A percentile compares a stretch with the other conserved stretches of the same genome.
Conservation (phyloP, 1,140 invertebrate genomes). For the Halictus rubicundus region DNA sequence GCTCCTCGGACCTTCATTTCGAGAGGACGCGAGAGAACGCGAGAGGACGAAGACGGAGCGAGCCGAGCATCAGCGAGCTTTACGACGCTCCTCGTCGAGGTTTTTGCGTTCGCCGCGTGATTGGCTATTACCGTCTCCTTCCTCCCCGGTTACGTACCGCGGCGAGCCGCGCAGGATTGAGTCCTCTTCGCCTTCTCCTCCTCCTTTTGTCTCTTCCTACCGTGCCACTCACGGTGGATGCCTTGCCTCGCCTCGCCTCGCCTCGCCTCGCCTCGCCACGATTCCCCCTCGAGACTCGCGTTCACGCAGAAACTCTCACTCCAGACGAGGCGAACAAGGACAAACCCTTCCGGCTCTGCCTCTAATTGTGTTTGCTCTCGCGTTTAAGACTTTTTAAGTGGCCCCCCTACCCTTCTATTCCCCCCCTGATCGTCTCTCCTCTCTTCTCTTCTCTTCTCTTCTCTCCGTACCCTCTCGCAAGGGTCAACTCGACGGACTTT, state of each 20-base stretch:
- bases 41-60: slow-evolving; percentile 7
- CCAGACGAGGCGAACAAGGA: slow-evolving; percentile 1
- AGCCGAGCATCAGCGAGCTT: slow-evolving; percentile 64
- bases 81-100: slow-evolving; percentile 71
- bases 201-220: slow-evolving; percentile 53
- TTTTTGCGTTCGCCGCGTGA: slow-evolving; percentile 77
- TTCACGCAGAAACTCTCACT: background rate
- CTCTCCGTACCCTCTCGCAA: background rate
- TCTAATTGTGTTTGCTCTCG: slow-evolving; percentile 76
- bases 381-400: slow-evolving; percentile 68
- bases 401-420: background rate
- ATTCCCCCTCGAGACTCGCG: slow-evolving; percentile 1
- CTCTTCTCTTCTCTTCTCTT: background rate
- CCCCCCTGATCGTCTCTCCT: background rate
- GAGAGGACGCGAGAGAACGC: background rate
- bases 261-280: background rate
- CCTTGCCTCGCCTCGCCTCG: slow-evolving; percentile 1
- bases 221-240: slow-evolving; percentile 38
- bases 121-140: slow-evolving; percentile 79
- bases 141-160: slow-evolving; percentile 68
- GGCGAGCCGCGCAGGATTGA: slow-evolving; percentile 72
- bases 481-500: slow-evolving; percentile 20
- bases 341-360: slow-evolving; percentile 61
- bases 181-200: slow-evolving; percentile 68
- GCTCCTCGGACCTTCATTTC: slow-evolving; percentile 49